Evolutionary conservation across 2,888 invertebrate genomes (phyloP).

Genomic region (Scaptomyza tumidula): DNA sequence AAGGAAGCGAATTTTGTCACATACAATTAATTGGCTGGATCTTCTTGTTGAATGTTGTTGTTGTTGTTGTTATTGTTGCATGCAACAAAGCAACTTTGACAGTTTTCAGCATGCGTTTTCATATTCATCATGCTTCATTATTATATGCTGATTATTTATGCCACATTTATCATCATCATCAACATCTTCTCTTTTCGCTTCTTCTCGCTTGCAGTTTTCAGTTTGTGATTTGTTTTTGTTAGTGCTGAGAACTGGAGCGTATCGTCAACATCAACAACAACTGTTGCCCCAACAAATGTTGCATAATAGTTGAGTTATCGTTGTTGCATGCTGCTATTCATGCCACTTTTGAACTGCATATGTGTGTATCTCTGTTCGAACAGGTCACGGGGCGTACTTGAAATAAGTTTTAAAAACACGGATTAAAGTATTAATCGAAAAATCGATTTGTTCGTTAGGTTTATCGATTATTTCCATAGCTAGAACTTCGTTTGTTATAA

Average conservation of each 20-base stretch:
- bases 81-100: constrained; percentile 70
- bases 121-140: constrained; percentile 32
- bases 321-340: constrained; percentile 14
- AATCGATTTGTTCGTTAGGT: not conserved
- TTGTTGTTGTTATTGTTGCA: constrained; percentile 37
- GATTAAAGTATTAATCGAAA: too few species aligned
- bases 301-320: constrained; percentile 47
- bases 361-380: not conserved
- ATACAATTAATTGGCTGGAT: constrained; percentile 55
- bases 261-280: constrained; percentile 29
- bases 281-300: constrained; percentile 60
- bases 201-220: constrained; percentile 14
- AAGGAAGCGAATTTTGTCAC: constrained; percentile 40
- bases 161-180: constrained; percentile 36
- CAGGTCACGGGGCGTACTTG: not conserved
- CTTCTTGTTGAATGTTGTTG: constrained; percentile 9
- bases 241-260: constrained; percentile 67
- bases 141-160: constrained; percentile 23
- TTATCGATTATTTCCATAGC: not conserved
- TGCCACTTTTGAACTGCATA: not conserved
- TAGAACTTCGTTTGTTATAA: too few species aligned
- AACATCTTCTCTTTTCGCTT: constrained; percentile 18
- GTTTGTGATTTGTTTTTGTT: constrained; percentile 23
- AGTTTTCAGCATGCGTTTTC: constrained; percentile 46
- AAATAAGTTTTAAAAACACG: not conserved